phyloP scores from a whole-genome alignment of 2,888 invertebrate species.

The Pollenia griseotomentosa region DNA sequence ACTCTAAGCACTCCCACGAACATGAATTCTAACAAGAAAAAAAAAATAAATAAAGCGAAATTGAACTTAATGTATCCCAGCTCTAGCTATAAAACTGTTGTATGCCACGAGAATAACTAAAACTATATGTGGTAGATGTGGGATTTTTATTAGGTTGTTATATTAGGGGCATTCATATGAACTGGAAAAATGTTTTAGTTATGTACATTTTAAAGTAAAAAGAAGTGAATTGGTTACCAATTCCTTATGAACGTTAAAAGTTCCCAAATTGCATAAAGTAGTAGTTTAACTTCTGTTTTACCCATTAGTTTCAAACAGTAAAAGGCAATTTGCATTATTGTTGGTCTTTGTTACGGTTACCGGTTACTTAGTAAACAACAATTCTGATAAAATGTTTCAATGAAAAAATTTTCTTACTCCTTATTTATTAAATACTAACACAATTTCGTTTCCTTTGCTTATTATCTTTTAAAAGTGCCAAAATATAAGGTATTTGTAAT shows the following conservation, averaged over 20 bases:
- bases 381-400: no score
- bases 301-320: no score
- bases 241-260: neutral
- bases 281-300: no score
- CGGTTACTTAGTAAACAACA: no score
- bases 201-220: neutral
- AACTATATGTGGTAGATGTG: conserved; percentile 64
- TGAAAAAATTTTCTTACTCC: no score
- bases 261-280: no score
- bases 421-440: no score
- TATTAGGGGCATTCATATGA: conserved; percentile 29
- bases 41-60: conserved; percentile 25
- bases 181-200: neutral
- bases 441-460: no score
- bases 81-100: conserved; percentile 46
- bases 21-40: conserved; percentile 38
- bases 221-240: neutral
- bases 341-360: no score
- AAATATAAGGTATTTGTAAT: no score
- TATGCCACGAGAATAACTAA: conserved; percentile 28
- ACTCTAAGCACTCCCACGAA: conserved; percentile 68
- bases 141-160: conserved; percentile 48
- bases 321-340: no score
- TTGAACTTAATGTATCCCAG: conserved; percentile 63
- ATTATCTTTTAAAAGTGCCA: no score